phyloP scores from a whole-genome alignment of 2,888 invertebrate genomes.

The Hyposoter didymator region DNA sequence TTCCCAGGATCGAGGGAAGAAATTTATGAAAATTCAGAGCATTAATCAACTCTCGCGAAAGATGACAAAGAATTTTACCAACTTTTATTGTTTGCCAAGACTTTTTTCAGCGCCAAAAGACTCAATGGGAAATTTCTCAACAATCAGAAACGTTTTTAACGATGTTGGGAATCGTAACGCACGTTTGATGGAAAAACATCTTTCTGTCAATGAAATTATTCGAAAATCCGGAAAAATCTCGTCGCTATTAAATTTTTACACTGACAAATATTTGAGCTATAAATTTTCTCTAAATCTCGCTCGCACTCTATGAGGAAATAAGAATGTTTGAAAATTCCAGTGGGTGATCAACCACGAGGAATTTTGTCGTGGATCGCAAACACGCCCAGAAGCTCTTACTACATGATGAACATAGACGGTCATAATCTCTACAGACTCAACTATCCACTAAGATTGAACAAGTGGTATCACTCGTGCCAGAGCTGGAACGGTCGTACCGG shows the following conservation, averaged over 20 bases:
- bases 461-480: constrained; percentile 94
- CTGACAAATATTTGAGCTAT: background rate
- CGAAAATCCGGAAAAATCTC: background rate
- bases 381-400: constrained; percentile 92
- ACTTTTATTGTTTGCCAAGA: background rate
- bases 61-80: background rate
- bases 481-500: constrained; percentile 96
- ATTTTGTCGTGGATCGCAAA: constrained; percentile 93
- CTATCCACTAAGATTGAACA: constrained; percentile 88
- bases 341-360: constrained; percentile 89
- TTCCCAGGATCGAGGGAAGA: background rate
- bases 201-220: background rate
- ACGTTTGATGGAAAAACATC: no score
- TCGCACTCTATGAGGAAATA: background rate
- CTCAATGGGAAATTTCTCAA: no score
- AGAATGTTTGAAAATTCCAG: constrained; percentile 84
- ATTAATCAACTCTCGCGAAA: background rate
- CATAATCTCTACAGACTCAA: constrained; percentile 92
- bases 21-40: background rate
- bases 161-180: no score
- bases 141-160: no score
- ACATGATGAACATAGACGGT: constrained; percentile 92
- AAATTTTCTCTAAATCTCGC: background rate
- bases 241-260: background rate
- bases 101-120: background rate